Evolutionary conservation across 2,888 invertebrate species (phyloP).

Genomic region (Tenthredo livida): DNA sequence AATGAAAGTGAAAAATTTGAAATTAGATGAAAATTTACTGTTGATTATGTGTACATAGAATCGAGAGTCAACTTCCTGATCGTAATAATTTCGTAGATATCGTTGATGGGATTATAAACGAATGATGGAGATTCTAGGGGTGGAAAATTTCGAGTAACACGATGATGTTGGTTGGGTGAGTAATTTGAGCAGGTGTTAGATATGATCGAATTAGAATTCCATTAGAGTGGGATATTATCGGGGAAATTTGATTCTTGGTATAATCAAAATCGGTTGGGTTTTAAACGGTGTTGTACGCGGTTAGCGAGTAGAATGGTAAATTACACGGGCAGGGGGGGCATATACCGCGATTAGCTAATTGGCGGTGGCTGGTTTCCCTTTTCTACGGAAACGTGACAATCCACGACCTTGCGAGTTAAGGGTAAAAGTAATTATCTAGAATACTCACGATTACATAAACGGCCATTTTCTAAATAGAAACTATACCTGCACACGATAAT

Average conservation of each 20-base stretch:
- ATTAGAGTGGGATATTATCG: slow-evolving; percentile 4
- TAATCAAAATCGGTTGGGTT: slow-evolving; percentile 9
- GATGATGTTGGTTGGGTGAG: neutral
- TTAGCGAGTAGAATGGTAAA: slow-evolving; percentile 14
- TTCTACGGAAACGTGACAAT: slow-evolving; percentile 15
- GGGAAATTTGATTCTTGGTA: neutral
- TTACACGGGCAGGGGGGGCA: neutral
- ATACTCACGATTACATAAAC: neutral
- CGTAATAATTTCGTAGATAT: neutral
- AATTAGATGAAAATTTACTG: neutral
- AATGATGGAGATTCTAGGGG: neutral
- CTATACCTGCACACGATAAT: neutral
- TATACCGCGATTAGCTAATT: slow-evolving; percentile 43
- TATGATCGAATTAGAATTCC: slow-evolving; percentile 1
- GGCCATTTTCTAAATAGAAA: neutral
- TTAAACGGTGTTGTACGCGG: neutral
- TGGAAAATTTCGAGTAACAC: neutral
- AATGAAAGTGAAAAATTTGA: neutral
- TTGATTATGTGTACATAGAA: neutral
- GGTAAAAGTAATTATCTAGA: slow-evolving; percentile 8
- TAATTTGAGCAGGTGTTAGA: slow-evolving; percentile 11
- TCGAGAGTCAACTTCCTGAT: neutral
- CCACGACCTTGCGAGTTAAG: slow-evolving; percentile 9
- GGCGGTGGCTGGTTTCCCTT: neutral
- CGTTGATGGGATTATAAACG: neutral